Evolutionary conservation across 2,888 invertebrate species (phyloP).

Genomic region (Hirtodrosophila cameraria): DNA sequence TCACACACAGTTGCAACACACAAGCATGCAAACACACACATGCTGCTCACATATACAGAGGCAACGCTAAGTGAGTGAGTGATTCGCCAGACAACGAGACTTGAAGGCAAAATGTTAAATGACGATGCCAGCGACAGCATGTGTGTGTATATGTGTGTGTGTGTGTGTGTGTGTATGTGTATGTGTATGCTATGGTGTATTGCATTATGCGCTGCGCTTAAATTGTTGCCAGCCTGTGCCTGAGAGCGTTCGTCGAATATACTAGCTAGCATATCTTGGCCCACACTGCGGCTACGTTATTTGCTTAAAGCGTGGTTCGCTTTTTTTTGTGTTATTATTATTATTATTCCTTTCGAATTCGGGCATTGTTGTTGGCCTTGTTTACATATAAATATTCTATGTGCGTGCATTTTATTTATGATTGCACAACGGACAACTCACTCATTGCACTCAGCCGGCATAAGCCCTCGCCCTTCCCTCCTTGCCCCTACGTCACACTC

Average conservation of each 20-base stretch:
- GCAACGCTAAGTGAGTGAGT: slow-evolving; percentile 73
- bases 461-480: background rate
- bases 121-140: slow-evolving; percentile 64
- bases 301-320: slow-evolving; percentile 46
- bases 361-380: slow-evolving; percentile 30
- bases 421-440: slow-evolving; percentile 65
- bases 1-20: slow-evolving; percentile 14
- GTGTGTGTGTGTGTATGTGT: slow-evolving; percentile 11
- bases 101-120: slow-evolving; percentile 79
- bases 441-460: slow-evolving; percentile 45
- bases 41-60: slow-evolving; percentile 5
- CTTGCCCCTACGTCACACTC: background rate
- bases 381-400: slow-evolving; percentile 65
- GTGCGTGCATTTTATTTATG: slow-evolving; percentile 79
- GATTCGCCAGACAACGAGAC: slow-evolving; percentile 76
- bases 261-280: slow-evolving; percentile 33
- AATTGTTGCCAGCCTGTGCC: slow-evolving; percentile 39
- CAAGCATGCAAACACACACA: slow-evolving; percentile 7
- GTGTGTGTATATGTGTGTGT: slow-evolving; percentile 3
- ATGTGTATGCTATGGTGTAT: slow-evolving; percentile 14
- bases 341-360: slow-evolving; percentile 16
- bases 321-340: slow-evolving; percentile 1
- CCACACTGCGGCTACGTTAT: slow-evolving; percentile 27
- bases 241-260: background rate
- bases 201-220: slow-evolving; percentile 47